Conservation (phyloP, 1,140 invertebrate species). For the Hermatobates lingyangjiaoensis region DNA sequence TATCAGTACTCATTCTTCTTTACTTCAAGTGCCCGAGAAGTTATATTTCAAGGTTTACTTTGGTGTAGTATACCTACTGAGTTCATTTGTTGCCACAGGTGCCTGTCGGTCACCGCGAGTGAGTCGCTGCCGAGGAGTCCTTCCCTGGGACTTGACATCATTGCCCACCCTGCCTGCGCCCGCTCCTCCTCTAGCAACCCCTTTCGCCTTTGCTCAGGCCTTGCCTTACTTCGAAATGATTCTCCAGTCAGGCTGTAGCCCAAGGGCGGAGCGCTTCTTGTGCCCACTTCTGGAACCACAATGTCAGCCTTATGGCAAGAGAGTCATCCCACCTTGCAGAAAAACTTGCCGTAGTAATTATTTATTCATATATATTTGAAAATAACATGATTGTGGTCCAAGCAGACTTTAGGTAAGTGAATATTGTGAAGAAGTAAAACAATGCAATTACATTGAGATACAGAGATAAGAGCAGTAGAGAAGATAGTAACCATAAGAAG, state of each 20-base stretch:
- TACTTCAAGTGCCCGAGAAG: too few relatives aligned
- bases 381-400: background rate
- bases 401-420: background rate
- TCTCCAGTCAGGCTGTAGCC: constrained; percentile 38
- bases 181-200: constrained; percentile 18
- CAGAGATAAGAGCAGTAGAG: background rate
- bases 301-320: constrained; percentile 34
- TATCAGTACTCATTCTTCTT: too few relatives aligned
- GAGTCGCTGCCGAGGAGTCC: constrained; percentile 31
- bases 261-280: constrained; percentile 35
- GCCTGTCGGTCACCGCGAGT: constrained; percentile 15
- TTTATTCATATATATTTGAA: background rate
- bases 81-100: too few relatives aligned
- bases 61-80: too few relatives aligned
- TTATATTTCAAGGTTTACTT: too few relatives aligned
- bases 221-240: constrained; percentile 32
- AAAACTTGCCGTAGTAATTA: constrained; percentile 39
- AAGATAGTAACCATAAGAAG: too few relatives aligned
- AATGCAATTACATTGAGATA: background rate
- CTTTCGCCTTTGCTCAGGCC: constrained; percentile 24
- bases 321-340: constrained; percentile 36
- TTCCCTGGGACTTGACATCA: constrained; percentile 40
- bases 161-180: constrained; percentile 21
- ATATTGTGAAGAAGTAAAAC: too few relatives aligned
- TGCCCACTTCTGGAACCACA: constrained; percentile 44